phyloP scores from a whole-genome alignment of 2,797 vertebrate genomes.

The Danio kyathit region DNA sequence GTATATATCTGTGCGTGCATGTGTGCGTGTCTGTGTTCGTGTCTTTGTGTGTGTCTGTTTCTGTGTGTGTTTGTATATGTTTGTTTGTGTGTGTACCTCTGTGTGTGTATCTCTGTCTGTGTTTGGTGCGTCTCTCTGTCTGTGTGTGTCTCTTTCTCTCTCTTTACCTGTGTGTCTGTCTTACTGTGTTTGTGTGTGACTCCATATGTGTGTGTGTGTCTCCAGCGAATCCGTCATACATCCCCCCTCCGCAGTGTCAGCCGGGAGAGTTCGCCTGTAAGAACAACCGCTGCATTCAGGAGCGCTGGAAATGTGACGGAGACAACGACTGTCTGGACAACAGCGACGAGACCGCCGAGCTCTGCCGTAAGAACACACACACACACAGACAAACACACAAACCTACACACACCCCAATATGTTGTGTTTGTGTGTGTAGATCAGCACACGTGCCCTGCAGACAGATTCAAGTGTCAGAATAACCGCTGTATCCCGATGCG shows the following conservation, averaged over 20 bases:
- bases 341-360: constrained; percentile 88
- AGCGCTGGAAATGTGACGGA: constrained; percentile 93
- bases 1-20: too few relatives aligned
- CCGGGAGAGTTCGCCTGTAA: constrained; percentile 91
- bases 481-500: constrained; percentile 97
- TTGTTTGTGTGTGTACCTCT: too few relatives aligned
- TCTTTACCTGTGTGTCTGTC: too few relatives aligned
- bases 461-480: constrained; percentile 97
- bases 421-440: constrained; percentile 73
- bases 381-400: too few relatives aligned
- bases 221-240: constrained; percentile 90
- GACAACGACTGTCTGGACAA: constrained; percentile 97
- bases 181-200: too few relatives aligned
- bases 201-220: constrained; percentile 11
- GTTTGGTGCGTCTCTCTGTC: too few relatives aligned
- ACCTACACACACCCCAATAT: not conserved
- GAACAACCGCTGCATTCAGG: constrained; percentile 94
- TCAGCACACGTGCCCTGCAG: constrained; percentile 95
- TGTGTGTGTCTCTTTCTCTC: too few relatives aligned
- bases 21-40: too few relatives aligned
- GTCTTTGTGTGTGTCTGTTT: too few relatives aligned
- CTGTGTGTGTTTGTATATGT: too few relatives aligned
- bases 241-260: constrained; percentile 85
- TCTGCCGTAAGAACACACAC: constrained; percentile 85
- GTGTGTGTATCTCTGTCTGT: too few relatives aligned